A percentile compares a stretch with the other conserved stretches of the same genome.
Conservation (phyloP, 2,888 invertebrate species). For the Chrysopilus asiliformis region DNA sequence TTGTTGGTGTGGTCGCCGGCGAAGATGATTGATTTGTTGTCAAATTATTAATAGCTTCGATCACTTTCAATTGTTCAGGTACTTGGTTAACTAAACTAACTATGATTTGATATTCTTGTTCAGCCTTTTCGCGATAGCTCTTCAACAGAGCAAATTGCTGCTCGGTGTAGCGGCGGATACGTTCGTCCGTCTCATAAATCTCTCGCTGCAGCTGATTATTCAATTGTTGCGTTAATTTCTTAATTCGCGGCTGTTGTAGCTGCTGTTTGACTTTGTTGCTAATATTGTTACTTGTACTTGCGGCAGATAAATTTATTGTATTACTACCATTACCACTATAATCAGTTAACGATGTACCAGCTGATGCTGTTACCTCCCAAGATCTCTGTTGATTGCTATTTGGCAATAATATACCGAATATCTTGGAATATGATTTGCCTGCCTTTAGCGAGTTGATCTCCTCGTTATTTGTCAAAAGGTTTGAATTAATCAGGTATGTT, state of each 20-base stretch:
- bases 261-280: conserved; percentile 20
- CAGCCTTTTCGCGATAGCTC: conserved; percentile 55
- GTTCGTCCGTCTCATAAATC: conserved; percentile 56
- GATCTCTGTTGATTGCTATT: no score
- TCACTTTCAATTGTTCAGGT: conserved; percentile 24
- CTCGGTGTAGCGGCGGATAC: conserved; percentile 59
- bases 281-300: conserved; percentile 30
- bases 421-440: conserved; percentile 53
- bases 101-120: conserved; percentile 55
- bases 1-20: neutral
- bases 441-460: conserved; percentile 46
- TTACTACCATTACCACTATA: conserved; percentile 6
- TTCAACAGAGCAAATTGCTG: conserved; percentile 64
- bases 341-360: neutral
- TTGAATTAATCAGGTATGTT: conserved; percentile 25
- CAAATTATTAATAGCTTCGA: conserved; percentile 15
- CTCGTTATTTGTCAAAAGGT: conserved; percentile 39
- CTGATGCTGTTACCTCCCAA: neutral
- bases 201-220: conserved; percentile 55
- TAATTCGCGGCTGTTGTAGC: conserved; percentile 19
- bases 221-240: conserved; percentile 41
- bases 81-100: conserved; percentile 37
- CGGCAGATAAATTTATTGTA: conserved; percentile 2
- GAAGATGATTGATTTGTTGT: neutral
- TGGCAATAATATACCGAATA: conserved; percentile 53